A percentile compares a stretch with the other conserved stretches of the same genome.
Evolutionary conservation across 2,888 invertebrate species (phyloP).

Genomic region (Dastarcus helophoroides): DNA sequence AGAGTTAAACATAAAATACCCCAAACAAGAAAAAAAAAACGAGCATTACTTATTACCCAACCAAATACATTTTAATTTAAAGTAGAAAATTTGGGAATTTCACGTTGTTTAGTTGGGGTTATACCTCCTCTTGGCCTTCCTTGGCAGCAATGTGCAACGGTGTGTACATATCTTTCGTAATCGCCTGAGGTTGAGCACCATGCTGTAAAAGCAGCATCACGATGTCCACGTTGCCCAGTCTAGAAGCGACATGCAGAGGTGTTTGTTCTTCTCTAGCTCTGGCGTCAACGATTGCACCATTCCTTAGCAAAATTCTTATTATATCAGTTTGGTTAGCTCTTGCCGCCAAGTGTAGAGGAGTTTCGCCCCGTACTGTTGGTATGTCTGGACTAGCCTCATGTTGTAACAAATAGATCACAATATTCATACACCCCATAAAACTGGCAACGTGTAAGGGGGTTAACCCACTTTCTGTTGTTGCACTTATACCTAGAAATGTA

Average conservation of each 20-base stretch:
- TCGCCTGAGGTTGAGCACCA: constrained; percentile 78
- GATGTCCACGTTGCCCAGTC: constrained; percentile 93
- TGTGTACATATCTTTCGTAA: constrained; percentile 91
- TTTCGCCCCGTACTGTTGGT: constrained; percentile 92
- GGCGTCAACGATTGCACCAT: constrained; percentile 68
- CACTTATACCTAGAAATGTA: constrained; percentile 43
- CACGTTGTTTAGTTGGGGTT: too few species aligned
- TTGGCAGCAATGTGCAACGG: constrained; percentile 96
- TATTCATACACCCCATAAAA: constrained; percentile 99
- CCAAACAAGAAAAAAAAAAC: too few species aligned
- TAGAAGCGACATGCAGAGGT: constrained; percentile 89
- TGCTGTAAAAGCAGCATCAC: constrained; percentile 89
- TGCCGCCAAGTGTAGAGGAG: constrained; percentile 91
- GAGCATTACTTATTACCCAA: too few species aligned
- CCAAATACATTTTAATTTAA: too few species aligned
- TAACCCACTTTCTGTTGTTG: constrained; percentile 70
- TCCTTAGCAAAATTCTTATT: constrained; percentile 85
- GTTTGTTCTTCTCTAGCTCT: constrained; percentile 84
- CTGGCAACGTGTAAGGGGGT: constrained; percentile 96
- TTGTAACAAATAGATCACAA: constrained; percentile 89
- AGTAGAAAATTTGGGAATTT: too few species aligned
- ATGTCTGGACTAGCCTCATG: constrained; percentile 90
- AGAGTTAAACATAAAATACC: too few species aligned
- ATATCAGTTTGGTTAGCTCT: constrained; percentile 96
- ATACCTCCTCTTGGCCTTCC: constrained; percentile 80